These are phyloP conservation scores for Mormyrops boulengeri DNA, from an alignment of 2,797 vertebrate genomes.

Conservation along the genomic window DNA sequence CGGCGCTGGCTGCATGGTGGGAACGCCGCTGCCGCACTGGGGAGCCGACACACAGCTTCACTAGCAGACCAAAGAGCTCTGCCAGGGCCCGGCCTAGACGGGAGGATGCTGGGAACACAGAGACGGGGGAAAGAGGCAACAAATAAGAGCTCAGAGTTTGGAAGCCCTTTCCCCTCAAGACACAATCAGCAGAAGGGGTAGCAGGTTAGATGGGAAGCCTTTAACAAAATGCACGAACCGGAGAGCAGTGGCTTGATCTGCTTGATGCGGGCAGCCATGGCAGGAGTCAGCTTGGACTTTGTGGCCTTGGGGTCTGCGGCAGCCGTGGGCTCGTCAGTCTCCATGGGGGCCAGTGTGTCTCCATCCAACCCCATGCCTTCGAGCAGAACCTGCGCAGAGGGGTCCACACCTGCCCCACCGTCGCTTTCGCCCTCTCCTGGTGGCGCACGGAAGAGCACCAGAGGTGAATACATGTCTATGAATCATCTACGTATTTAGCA, in stretches of 20 bases:
- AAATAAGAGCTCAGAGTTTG: not conserved
- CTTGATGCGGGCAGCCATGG: constrained; percentile 96
- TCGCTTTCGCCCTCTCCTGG: constrained; percentile 70
- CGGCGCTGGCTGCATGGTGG: constrained; percentile 87
- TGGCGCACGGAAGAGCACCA: not conserved
- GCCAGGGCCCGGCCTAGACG: constrained; percentile 85
- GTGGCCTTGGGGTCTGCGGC: constrained; percentile 73
- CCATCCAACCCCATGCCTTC: constrained; percentile 91
- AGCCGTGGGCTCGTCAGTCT: constrained; percentile 86
- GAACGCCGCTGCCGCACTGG: constrained; percentile 88
- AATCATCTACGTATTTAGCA: not conserved
- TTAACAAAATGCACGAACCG: constrained; percentile 55
- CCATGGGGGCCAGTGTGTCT: constrained; percentile 88
- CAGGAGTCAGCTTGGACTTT: constrained; percentile 91
- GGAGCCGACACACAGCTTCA: constrained; percentile 92
- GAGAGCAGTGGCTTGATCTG: constrained; percentile 93
- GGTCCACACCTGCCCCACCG: constrained; percentile 53
- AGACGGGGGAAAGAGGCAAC: no score
- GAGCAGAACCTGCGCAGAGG: constrained; percentile 78
- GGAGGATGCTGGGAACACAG: constrained; percentile 74
- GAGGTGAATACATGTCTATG: not conserved
- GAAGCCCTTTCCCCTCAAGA: not conserved
- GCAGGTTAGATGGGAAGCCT: not conserved
- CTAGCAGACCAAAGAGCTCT: constrained; percentile 86
- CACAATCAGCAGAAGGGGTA: not conserved